Base-by-base conservation (phyloP, 1,140 invertebrate genomes). In the Calycopis cecrops region DNA sequence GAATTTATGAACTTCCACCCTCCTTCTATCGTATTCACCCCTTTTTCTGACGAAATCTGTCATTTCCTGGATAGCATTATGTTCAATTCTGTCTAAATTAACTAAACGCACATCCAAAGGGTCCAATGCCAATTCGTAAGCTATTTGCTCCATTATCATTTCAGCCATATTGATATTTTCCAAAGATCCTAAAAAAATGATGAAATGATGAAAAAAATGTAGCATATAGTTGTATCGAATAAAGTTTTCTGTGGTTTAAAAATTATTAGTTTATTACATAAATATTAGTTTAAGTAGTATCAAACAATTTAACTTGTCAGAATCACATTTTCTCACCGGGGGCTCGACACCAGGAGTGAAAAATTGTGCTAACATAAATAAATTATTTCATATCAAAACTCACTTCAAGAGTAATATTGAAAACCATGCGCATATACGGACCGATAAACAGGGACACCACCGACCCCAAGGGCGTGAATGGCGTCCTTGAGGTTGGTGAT, bases 91-190 rank as follows among this genome's bases (percentile, higher is more conserved):
- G 12, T 73, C 74, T 62, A 94, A 82, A 67, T 95, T 95, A 8
- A 77, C 79, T 38, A 91, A 60, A 50, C 91, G 84, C 0, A 94
- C 90, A 63, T 93, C 89, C 0, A 91, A 52, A 0, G 94, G 91
- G 86, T 96, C 94, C 62, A 90, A 88, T 1, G 89, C 86, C 7
- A 93, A 68, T 42, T 77, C 85, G 48, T 89, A 89, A 1, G 94
- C 91, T 58, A 96, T 92, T 71, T 95, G 93, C 62, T 97, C 94
- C 89, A 97, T 94, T 9, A 96, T 91, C 47, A 88, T 90, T 78
- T 97, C 95, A 16, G 92, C 91, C 65, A 92, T 84, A 8, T 88
- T 90, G 7, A 92, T 73, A n/a, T 78, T 91, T 80, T 94, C 92
- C 4, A 90, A 85, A 0, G 89, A 88, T 35, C 91, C 92, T 92